phyloP scores from a whole-genome alignment of 64 coral and sea anemone species.

The Exaiptasia diaphana region DNA sequence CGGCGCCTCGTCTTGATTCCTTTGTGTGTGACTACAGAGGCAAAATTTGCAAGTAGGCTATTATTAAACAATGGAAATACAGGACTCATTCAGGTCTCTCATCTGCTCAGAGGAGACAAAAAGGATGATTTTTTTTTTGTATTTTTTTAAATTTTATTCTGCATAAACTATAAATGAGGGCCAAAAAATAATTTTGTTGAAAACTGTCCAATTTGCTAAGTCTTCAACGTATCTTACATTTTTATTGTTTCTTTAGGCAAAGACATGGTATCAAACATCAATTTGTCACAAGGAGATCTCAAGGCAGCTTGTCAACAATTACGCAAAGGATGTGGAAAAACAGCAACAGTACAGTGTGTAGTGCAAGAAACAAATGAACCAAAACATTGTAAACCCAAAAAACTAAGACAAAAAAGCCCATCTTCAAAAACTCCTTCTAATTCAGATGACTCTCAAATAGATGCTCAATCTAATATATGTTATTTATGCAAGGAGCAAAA shows the following conservation, averaged over 20 bases:
- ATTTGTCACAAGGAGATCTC: constrained; percentile 62
- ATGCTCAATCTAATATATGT: no score
- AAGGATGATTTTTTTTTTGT: neutral
- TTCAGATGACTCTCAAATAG: constrained; percentile 2
- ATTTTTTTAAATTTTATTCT: neutral
- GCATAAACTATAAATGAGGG: no score
- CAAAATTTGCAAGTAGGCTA: no score
- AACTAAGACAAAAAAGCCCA: constrained; percentile 6
- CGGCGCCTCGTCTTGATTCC: no score
- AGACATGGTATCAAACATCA: constrained; percentile 66
- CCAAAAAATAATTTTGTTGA: no score
- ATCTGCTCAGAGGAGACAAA: no score
- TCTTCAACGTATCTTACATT: neutral
- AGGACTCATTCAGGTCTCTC: no score
- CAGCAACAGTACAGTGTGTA: constrained; percentile 23
- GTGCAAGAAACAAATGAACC: neutral
- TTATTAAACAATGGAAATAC: no score
- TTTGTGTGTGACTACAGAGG: no score
- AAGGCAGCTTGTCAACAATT: constrained; percentile 77
- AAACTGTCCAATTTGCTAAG: neutral
- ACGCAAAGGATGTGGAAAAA: constrained; percentile 36
- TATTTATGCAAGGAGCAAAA: no score
- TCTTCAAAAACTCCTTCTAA: neutral
- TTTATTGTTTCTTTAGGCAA: constrained; percentile 52
- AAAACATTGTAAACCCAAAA: neutral